Percentiles rank a stretch among this genome's conserved stretches.
These are phyloP conservation scores for Drepana falcataria DNA, from an alignment of 2,888 invertebrate species.

Conservation along the genomic window DNA sequence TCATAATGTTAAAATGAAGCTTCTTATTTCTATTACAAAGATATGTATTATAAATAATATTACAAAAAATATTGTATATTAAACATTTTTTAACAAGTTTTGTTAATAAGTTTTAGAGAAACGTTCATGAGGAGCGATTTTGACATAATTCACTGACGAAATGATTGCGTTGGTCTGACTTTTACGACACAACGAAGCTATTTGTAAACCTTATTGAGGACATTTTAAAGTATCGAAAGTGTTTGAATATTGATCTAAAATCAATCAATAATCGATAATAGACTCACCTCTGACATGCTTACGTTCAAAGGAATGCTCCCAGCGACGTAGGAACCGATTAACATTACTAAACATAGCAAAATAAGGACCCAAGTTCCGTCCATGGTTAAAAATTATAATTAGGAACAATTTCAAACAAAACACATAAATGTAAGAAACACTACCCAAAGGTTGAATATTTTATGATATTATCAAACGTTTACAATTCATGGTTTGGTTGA, in stretches of 20 bases:
- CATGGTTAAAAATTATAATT: conserved; percentile 65
- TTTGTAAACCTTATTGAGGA: conserved; percentile 5
- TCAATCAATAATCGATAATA: not conserved
- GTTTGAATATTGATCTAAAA: not conserved
- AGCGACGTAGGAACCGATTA: conserved; percentile 96
- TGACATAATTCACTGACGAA: not conserved
- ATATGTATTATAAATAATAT: too few species aligned
- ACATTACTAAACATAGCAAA: conserved; percentile 93
- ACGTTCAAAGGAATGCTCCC: conserved; percentile 97
- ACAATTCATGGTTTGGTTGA: conserved; percentile 9
- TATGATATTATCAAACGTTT: conserved; percentile 6
- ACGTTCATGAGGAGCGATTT: not conserved
- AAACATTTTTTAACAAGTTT: too few species aligned
- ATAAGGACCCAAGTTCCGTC: conserved; percentile 91
- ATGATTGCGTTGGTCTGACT: not conserved
- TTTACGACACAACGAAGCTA: conserved; percentile 4
- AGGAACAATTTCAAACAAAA: conserved; percentile 6
- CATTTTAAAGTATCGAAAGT: not conserved
- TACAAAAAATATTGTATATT: too few species aligned
- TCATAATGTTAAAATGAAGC: too few species aligned
- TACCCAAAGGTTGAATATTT: not conserved
- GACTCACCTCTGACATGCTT: conserved; percentile 92
- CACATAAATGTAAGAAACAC: conserved; percentile 6
- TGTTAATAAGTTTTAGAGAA: too few species aligned
- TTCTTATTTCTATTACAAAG: too few species aligned